Evolutionary conservation across 2,797 vertebrate species (phyloP), one percentile per base, ranked within the genome.

Genomic region (Cirrhinus mrigala): DNA sequence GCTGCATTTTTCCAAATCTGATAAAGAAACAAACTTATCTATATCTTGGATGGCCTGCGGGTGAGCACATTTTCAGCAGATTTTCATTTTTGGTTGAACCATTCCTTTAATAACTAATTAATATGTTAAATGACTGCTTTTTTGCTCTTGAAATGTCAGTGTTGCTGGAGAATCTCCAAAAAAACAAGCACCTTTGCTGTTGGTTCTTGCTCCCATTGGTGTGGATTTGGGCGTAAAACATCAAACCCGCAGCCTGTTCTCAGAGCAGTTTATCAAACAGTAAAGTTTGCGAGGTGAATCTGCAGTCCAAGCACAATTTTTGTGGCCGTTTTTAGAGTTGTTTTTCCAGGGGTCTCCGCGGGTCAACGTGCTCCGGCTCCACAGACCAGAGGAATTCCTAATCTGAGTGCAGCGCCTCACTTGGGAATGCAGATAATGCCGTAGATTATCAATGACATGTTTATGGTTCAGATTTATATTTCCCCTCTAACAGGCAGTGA

Each of bases 381-480:
- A 82, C 89, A 86, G 52, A 90, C 87, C 24, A 82, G 77, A 93
- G 90, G 91, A 93, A 92, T 92, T 92, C 89, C 90, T 92, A 90
- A 94, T 92, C 93, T 92, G 88, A 90, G 92, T 87, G 90, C 92
- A 94, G 89, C 83, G 46, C 85, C 29, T 54, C 33, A 27, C 85
- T 79, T 82, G 88, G 93, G 92, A 94, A 94, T 93, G 91, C 90
- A 90, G 93, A 93, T 94, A 94, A 94, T 90, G 91, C 90, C 86
- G 87, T 91, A 94, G 93, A 94, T 94, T 93, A 93, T 90, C 87
- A 87, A 86, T 86, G 93, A 93, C 92, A 93, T 94, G 94, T 95
- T 95, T 94, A 94, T 92, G 92, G 93, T 94, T 91, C 90, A 91
- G 92, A 92, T 92, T 94, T 94, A 94, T 92, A 93, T 91, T 86